phyloP scores from a whole-genome alignment of 2,797 vertebrate genomes.

The Enteromius anoplus region DNA sequence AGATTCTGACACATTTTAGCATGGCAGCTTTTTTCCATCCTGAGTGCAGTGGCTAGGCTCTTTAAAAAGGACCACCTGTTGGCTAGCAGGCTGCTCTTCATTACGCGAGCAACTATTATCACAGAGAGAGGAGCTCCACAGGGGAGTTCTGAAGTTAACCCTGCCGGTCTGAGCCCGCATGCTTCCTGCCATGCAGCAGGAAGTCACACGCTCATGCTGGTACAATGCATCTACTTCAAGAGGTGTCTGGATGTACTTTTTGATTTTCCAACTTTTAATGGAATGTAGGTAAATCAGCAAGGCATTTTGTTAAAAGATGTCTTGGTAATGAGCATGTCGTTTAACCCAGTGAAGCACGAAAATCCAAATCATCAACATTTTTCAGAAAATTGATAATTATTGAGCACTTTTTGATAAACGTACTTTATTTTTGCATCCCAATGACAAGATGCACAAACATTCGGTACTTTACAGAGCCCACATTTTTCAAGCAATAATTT shows the following conservation, averaged over 20 bases:
- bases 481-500: background rate
- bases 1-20: constrained; percentile 98
- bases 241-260: constrained; percentile 60
- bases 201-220: constrained; percentile 52
- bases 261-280: constrained; percentile 54
- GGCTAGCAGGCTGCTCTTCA: constrained; percentile 85
- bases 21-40: constrained; percentile 82
- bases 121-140: constrained; percentile 75
- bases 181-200: constrained; percentile 65
- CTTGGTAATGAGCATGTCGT: background rate
- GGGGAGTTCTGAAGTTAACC: constrained; percentile 82
- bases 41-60: constrained; percentile 92
- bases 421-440: background rate
- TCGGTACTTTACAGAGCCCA: background rate
- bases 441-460: background rate
- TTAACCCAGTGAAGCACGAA: background rate
- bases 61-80: constrained; percentile 99
- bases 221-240: constrained; percentile 34
- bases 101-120: constrained; percentile 81
- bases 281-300: constrained; percentile 18
- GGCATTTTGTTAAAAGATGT: background rate
- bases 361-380: background rate
- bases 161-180: constrained; percentile 65
- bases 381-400: background rate
- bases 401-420: background rate